phyloP scores from a whole-genome alignment of 1,140 invertebrate species.

The Trichonephila inaurata region DNA sequence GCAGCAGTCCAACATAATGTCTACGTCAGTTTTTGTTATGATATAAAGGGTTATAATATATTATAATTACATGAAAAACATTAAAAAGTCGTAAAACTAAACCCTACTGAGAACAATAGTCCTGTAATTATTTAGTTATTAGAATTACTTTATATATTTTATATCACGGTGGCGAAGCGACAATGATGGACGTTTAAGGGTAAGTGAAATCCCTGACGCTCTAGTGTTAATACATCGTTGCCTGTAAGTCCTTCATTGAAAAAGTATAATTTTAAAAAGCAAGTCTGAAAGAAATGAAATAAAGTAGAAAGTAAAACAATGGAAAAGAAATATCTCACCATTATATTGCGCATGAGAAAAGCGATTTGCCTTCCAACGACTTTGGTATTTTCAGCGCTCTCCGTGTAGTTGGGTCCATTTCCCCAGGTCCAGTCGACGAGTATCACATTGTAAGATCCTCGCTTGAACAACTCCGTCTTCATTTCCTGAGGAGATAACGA shows the following conservation, averaged over 20 bases:
- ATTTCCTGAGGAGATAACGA: conserved; percentile 29
- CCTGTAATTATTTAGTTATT: no score
- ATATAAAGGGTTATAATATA: no score
- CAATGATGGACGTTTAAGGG: no score
- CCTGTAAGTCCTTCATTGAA: neutral
- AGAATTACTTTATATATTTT: no score
- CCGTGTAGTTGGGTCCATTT: conserved; percentile 54
- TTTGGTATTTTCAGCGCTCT: conserved; percentile 50
- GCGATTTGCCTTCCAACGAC: conserved; percentile 39
- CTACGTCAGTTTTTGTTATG: no score
- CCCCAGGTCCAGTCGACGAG: conserved; percentile 69
- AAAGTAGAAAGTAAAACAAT: neutral
- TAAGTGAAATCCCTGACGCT: no score
- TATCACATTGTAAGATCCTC: conserved; percentile 55
- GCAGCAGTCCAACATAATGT: no score
- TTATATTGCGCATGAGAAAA: conserved; percentile 33
- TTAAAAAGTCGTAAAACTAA: no score
- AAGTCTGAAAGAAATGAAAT: neutral
- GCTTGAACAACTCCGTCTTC: conserved; percentile 55
- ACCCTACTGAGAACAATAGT: no score
- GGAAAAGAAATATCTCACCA: neutral
- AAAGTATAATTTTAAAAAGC: neutral
- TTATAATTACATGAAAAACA: no score
- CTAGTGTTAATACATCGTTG: no score
- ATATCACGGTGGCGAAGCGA: no score